Evolutionary conservation across 2,113 vertebrate species (phyloP).

Genomic region (Cephalopholis sonnerati): DNA sequence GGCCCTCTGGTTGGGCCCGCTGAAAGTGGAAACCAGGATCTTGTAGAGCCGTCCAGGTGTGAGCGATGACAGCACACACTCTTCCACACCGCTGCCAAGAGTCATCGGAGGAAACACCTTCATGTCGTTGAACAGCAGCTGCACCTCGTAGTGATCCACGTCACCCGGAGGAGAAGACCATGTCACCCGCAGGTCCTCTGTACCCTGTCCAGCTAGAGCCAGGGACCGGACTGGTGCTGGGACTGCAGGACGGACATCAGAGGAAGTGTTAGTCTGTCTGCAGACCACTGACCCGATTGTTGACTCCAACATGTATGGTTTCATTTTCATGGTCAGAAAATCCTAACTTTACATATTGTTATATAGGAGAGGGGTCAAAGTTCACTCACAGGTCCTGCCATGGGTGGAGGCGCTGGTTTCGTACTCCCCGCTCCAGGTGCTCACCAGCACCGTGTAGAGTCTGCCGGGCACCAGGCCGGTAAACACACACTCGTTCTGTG

Average conservation of each 20-base stretch:
- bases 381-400: conserved; percentile 93
- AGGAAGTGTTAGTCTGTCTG: neutral
- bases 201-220: conserved; percentile 83
- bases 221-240: conserved; percentile 90
- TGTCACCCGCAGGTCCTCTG: conserved; percentile 89
- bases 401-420: conserved; percentile 89
- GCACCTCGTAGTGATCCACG: conserved; percentile 96
- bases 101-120: conserved; percentile 94
- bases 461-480: conserved; percentile 90
- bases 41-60: conserved; percentile 96
- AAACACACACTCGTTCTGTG: conserved; percentile 92
- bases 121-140: conserved; percentile 96
- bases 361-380: neutral
- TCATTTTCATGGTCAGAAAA: neutral
- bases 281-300: neutral
- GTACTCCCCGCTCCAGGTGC: conserved; percentile 92
- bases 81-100: conserved; percentile 85
- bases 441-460: conserved; percentile 93
- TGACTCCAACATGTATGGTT: neutral
- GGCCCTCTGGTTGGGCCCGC: conserved; percentile 91
- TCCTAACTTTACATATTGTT: neutral
- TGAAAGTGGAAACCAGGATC: conserved; percentile 94
- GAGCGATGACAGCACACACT: conserved; percentile 90
- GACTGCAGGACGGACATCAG: conserved; percentile 79
- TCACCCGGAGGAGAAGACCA: conserved; percentile 92